phyloP scores from a whole-genome alignment of 2,797 vertebrate genomes.

The Sparus aurata region DNA sequence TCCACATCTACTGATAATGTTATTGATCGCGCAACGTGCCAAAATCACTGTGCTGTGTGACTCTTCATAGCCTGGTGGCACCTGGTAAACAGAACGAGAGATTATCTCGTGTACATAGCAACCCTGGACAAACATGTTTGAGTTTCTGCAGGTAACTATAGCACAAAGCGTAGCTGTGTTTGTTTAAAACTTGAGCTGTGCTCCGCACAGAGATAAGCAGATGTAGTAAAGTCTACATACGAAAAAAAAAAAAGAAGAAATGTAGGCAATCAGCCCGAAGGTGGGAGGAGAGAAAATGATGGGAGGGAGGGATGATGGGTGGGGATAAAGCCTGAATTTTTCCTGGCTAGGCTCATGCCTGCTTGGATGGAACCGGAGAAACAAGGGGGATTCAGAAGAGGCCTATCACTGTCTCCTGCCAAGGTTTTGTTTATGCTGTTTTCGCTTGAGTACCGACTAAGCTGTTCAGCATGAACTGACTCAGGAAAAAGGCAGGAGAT shows the following conservation, averaged over 20 bases:
- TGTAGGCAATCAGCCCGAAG: slow-evolving; percentile 14
- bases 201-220: slow-evolving; percentile 43
- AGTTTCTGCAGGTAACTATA: slow-evolving; percentile 27
- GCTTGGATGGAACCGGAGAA: slow-evolving; percentile 46
- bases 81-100: slow-evolving; percentile 1
- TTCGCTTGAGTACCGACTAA: slow-evolving; percentile 46
- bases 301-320: slow-evolving; percentile 39
- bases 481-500: slow-evolving; percentile 36
- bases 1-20: neutral
- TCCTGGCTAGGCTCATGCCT: slow-evolving; percentile 29
- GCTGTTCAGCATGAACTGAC: slow-evolving; percentile 57
- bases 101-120: slow-evolving; percentile 27
- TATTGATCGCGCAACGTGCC: neutral
- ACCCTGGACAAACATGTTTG: slow-evolving; percentile 24
- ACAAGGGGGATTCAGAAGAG: slow-evolving; percentile 20
- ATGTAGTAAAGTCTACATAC: slow-evolving; percentile 24
- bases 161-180: neutral
- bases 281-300: slow-evolving; percentile 29
- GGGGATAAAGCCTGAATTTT: slow-evolving; percentile 39
- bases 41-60: neutral
- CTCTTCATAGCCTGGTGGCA: neutral
- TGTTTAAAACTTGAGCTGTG: slow-evolving; percentile 44
- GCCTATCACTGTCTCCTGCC: slow-evolving; percentile 43
- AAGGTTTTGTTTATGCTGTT: slow-evolving; percentile 65
- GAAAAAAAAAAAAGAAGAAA: neutral